Conservation (phyloP, 2,797 vertebrate species). For the Leuciscus waleckii region DNA sequence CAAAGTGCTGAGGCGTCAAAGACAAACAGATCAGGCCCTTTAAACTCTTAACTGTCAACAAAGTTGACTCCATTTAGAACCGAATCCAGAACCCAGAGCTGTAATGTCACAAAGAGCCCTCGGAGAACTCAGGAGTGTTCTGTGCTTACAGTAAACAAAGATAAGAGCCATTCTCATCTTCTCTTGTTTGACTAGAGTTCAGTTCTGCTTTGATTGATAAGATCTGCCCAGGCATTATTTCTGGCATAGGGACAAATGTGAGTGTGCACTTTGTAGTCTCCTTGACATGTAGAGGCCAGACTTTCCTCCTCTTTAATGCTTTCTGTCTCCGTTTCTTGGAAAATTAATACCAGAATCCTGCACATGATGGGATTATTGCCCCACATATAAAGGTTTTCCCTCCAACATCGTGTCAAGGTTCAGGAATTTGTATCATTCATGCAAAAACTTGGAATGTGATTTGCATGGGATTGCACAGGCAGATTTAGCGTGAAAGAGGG, state of each 20-base stretch:
- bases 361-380: constrained; percentile 6
- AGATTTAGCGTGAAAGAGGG: neutral
- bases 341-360: constrained; percentile 31
- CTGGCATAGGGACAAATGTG: constrained; percentile 27
- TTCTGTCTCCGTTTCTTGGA: neutral
- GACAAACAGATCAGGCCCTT: constrained; percentile 49
- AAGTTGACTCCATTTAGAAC: constrained; percentile 1
- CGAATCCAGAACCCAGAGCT: neutral
- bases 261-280: constrained; percentile 39
- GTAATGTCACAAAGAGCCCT: constrained; percentile 35
- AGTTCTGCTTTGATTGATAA: constrained; percentile 51
- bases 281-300: constrained; percentile 44
- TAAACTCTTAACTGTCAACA: constrained; percentile 49
- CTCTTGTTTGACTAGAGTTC: constrained; percentile 42
- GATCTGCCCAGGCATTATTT: constrained; percentile 48
- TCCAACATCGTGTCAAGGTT: constrained; percentile 19
- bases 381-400: constrained; percentile 15
- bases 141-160: constrained; percentile 46
- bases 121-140: constrained; percentile 7
- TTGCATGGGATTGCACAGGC: neutral
- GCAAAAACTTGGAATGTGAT: constrained; percentile 24
- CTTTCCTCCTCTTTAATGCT: neutral
- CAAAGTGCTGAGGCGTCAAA: constrained; percentile 25
- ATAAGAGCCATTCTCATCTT: constrained; percentile 34
- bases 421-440: constrained; percentile 29